phyloP scores from a whole-genome alignment of 2,113 vertebrate genomes.

The Gallinago jamesoni region DNA sequence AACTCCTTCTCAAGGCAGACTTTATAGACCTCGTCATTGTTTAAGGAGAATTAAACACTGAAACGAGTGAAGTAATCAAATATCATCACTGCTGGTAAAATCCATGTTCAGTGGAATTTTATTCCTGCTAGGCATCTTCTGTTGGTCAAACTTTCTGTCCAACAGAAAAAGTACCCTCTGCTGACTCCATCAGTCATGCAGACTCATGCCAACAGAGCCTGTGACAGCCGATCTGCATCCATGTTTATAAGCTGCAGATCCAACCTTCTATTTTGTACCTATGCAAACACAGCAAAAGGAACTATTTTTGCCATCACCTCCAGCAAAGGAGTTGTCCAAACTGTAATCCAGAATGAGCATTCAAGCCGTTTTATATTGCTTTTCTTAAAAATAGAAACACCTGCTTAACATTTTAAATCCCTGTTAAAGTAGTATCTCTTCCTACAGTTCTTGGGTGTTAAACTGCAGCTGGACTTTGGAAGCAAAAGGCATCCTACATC shows the following conservation, averaged over 20 bases:
- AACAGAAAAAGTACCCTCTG: not conserved
- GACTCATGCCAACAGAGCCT: not conserved
- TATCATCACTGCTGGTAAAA: not conserved
- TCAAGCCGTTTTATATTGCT: not conserved
- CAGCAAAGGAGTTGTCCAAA: constrained; percentile 70
- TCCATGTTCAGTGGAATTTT: not conserved
- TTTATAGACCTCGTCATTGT: not conserved
- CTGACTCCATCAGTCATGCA: not conserved
- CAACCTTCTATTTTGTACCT: not conserved
- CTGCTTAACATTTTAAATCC: not conserved
- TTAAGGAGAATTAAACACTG: not conserved
- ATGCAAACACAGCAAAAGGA: not conserved
- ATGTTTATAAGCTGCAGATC: not conserved
- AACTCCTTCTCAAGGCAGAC: not conserved
- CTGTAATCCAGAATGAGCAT: constrained; percentile 13
- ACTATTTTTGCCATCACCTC: not conserved
- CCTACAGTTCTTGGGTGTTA: not conserved
- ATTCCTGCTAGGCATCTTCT: not conserved
- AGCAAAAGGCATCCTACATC: not conserved
- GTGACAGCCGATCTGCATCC: not conserved
- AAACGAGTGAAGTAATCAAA: not conserved
- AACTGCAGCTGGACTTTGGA: not conserved
- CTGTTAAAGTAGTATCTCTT: not conserved
- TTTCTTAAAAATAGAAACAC: not conserved
- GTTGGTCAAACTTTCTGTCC: not conserved